A percentile compares a stretch with the other conserved stretches of the same genome.
phyloP scores from a whole-genome alignment of 2,113 vertebrate genomes.

The Seriola dumerili region DNA sequence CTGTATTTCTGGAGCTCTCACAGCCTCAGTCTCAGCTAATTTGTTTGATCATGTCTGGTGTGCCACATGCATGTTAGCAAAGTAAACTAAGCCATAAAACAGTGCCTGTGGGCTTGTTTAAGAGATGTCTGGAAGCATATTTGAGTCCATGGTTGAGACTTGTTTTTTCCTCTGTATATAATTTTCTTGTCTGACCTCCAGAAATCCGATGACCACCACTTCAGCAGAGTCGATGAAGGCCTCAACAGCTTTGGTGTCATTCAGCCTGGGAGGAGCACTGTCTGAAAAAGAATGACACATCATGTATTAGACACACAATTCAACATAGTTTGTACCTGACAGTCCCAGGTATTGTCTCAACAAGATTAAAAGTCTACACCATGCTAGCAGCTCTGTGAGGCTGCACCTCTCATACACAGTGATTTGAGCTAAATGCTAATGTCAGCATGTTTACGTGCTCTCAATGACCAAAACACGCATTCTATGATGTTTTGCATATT shows the following conservation, averaged over 20 bases:
- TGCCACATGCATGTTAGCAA: conserved; percentile 23
- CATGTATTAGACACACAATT: background rate
- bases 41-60: conserved; percentile 48
- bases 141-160: conserved; percentile 8
- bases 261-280: conserved; percentile 67
- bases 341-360: background rate
- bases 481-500: no score
- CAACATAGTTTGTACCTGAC: background rate
- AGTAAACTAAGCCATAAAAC: conserved; percentile 25
- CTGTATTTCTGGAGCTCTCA: conserved; percentile 33
- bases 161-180: background rate
- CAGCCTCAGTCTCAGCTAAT: conserved; percentile 31
- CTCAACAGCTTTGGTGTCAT: conserved; percentile 70
- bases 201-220: conserved; percentile 91
- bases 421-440: background rate
- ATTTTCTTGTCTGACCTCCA: conserved; percentile 88
- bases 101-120: background rate
- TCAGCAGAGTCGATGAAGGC: conserved; percentile 88
- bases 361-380: background rate
- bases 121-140: conserved; percentile 20
- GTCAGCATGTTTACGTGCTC: background rate
- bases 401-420: background rate
- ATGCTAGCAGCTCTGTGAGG: background rate
- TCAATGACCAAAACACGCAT: background rate
- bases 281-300: conserved; percentile 68